Base-by-base conservation (phyloP, 2,888 invertebrate genomes). In the Tetropium fuscum region DNA sequence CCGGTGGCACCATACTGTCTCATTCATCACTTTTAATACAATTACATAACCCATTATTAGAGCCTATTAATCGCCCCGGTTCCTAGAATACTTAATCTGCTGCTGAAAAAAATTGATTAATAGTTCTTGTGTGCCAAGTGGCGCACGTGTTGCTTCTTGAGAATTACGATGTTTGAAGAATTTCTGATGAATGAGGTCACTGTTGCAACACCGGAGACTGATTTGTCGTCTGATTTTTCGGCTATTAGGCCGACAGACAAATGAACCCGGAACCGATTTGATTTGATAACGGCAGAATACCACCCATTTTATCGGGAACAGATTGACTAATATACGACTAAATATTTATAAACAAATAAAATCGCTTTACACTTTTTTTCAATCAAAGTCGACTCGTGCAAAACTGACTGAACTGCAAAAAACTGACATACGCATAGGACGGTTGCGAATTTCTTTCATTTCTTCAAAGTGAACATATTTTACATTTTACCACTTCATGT, bases 1-100 rank as follows among this genome's bases (percentile, higher is more conserved):
- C 47, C 8, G 6, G 10, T 32, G 47, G 47, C 47, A 47, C 47
- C 47, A 47, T 47, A 34, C 47, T 15, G 47, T 47, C 47, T 47
- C 47, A 47, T 47, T 19, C 47, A 34, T 47, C 19, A 43, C n/a
- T n/a, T n/a, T 22, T 22, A 22, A 22, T 38, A 38, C 38, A 15
- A 38, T 38, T 38, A 38, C 11, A 38, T 38, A 38, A 19, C 18
- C 19, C 18, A 10, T 38, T 38, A 38, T 38, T 38, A 38, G 38
- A 16, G 16, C n/a, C 38, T 16, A 19, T 18, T 38, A 16, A 38
- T 38, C 38, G 38, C n/a, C 15, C 5, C 16, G 11, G 16, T 38
- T 18, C 10, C 18, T 4, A 18, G 18, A 36, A 19, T 18, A 1
- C 19, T 38, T 19, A 38, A 18, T 18, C 38, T 16, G 16, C 16